Percentiles rank a stretch among this genome's conserved stretches.
phyloP scores from a whole-genome alignment of 2,797 vertebrate species.

The Neosalanx taihuensis region DNA sequence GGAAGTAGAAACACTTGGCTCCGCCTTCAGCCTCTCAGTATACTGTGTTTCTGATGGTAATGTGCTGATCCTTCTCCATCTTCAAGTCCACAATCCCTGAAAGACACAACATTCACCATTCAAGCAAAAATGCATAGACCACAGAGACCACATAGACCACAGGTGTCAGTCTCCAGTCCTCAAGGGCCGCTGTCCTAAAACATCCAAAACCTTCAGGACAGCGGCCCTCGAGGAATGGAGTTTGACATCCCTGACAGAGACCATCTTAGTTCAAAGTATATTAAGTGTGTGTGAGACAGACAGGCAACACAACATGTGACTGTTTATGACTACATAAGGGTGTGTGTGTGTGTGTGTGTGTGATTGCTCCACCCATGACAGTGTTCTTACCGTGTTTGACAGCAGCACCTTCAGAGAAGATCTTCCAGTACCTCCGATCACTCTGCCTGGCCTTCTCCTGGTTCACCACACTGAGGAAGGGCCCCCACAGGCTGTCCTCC shows the following conservation, averaged over 20 bases:
- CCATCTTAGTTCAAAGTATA: not conserved
- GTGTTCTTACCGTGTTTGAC: conserved; percentile 73
- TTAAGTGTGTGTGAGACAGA: not conserved
- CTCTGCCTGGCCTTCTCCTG: conserved; percentile 71
- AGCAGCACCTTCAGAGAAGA: conserved; percentile 67
- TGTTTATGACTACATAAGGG: too few relatives aligned
- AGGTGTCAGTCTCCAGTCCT: too few relatives aligned
- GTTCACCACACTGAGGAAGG: conserved; percentile 79
- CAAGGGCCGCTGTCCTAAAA: too few relatives aligned
- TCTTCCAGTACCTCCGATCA: conserved; percentile 83
- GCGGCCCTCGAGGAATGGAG: too few relatives aligned
- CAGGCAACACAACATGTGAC: too few relatives aligned
- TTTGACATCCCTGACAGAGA: too few relatives aligned
- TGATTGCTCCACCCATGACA: not conserved
- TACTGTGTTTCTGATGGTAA: conserved; percentile 77
- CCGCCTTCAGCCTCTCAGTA: conserved; percentile 56
- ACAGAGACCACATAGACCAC: not conserved
- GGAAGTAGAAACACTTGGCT: not conserved
- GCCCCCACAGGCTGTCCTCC: conserved; percentile 79
- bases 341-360: not conserved
- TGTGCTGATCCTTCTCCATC: conserved; percentile 69
- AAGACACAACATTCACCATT: conserved; percentile 30
- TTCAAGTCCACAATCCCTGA: conserved; percentile 83
- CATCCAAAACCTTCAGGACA: too few relatives aligned
- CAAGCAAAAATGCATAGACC: conserved; percentile 11